Evolutionary conservation across 2,888 invertebrate species (phyloP).

Genomic region (Epirrhoe alternata): DNA sequence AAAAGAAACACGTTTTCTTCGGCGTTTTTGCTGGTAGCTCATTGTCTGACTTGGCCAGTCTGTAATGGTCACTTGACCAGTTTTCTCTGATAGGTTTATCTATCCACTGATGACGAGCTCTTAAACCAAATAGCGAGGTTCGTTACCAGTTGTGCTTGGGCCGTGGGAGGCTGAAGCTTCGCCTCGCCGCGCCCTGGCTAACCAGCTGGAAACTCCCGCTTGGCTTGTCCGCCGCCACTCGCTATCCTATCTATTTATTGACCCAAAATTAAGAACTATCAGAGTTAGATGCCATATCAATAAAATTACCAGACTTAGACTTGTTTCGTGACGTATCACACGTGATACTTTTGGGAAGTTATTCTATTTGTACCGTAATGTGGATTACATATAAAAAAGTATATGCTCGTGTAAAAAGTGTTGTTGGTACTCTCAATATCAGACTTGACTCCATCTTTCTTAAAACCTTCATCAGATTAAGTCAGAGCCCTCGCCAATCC

Average conservation of each 20-base stretch:
- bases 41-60: too few species aligned
- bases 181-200: conserved; percentile 17
- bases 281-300: not conserved
- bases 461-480: not conserved
- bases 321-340: too few species aligned
- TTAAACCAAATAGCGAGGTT: conserved; percentile 12
- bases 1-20: too few species aligned
- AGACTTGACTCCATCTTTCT: too few species aligned
- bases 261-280: not conserved
- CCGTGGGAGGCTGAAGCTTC: conserved; percentile 11
- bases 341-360: too few species aligned
- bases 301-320: too few species aligned
- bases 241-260: not conserved
- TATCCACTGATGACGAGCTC: not conserved
- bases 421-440: too few species aligned
- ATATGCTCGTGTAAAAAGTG: too few species aligned
- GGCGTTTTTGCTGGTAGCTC: too few species aligned
- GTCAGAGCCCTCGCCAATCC: not conserved
- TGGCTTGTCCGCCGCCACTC: not conserved
- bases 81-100: not conserved
- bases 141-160: conserved; percentile 15
- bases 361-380: too few species aligned
- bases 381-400: too few species aligned
- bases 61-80: not conserved
- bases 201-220: conserved; percentile 18